phyloP scores from a whole-genome alignment of 2,797 vertebrate species.

The Meriones psammophilus region DNA sequence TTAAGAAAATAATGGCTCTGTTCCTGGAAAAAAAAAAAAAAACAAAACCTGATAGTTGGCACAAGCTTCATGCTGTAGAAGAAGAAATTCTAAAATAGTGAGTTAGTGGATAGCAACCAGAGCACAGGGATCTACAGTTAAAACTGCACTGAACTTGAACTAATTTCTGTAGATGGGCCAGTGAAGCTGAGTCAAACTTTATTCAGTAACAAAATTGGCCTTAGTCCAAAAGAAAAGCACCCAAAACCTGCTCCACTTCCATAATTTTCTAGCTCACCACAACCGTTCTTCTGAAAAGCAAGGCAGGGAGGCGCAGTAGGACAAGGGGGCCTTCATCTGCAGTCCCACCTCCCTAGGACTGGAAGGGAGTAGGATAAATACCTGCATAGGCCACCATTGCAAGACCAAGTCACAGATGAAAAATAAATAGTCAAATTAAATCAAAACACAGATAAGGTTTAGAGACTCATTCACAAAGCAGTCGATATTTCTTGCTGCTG shows the following conservation, averaged over 20 bases:
- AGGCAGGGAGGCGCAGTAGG: not conserved
- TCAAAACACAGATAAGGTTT: not conserved
- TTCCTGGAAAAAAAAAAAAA: not conserved
- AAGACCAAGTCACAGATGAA: not conserved
- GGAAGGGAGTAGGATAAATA: not conserved
- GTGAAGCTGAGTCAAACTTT: not conserved
- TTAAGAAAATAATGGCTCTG: conserved; percentile 4
- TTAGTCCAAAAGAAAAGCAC: conserved; percentile 6
- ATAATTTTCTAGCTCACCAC: not conserved
- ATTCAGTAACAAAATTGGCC: conserved; percentile 2
- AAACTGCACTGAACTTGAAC: not conserved
- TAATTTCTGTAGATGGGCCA: not conserved
- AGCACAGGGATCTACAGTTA: not conserved
- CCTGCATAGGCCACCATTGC: not conserved
- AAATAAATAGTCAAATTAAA: not conserved
- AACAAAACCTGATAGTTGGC: not conserved
- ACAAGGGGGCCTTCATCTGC: not conserved
- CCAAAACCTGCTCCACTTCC: not conserved
- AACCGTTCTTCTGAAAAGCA: not conserved
- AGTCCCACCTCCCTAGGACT: not conserved
- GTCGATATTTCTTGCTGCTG: not conserved
- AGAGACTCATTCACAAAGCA: conserved; percentile 16
- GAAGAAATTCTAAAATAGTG: not conserved
- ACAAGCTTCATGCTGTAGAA: conserved; percentile 11
- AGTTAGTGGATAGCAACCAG: not conserved